Evolutionary conservation across 2,113 vertebrate genomes (phyloP), one percentile per base, ranked within the genome.

Genomic region (Willisornis vidua): DNA sequence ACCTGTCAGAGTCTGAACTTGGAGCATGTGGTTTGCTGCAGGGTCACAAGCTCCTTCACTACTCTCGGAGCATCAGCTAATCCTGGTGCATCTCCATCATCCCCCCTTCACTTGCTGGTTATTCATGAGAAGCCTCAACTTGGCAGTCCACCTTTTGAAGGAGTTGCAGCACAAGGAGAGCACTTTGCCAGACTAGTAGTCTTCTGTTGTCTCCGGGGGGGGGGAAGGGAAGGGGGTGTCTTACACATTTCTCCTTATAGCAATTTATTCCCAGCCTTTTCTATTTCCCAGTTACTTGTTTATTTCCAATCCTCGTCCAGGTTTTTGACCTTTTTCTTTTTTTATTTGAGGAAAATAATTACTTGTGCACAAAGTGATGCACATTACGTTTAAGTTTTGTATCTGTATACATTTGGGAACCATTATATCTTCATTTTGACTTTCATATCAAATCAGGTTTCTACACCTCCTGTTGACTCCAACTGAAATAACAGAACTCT

Each of bases 201-300:
- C 75, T 43, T n/a, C 26, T 75, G 3, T 24, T 57, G 18, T 51
- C 55, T 52, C 48, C 35, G 28, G 9, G 55, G 25, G 12, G 2
- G 2, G 2, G 3, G 26, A 10, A 10, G 41, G 12, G 12, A 46
- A n/a, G 25, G 12, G 2, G 2, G 2, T 37, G 3, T 31, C 35
- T n/a, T 75, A 48, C 4, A 12, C n/a, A 31, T 76, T 90, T 57
- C 31, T 82, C 7, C 52, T 46, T 25, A 52, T 1, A 57, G 13
- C 7, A 41, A 6, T 82, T 48, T 26, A 65, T 82, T 77, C 14
- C 17, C 19, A 89, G 29, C 14, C 23, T 87, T 82, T 85, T 52
- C 20, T 51, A 76, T 72, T 39, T 93, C 49, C 29, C 7, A 33
- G 8, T 63, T 39, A 67, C 52, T 37, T 85, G 5, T 14, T 85